Base-by-base conservation (phyloP, 1,140 invertebrate species). In the Pseudomyrmex pallidus region DNA sequence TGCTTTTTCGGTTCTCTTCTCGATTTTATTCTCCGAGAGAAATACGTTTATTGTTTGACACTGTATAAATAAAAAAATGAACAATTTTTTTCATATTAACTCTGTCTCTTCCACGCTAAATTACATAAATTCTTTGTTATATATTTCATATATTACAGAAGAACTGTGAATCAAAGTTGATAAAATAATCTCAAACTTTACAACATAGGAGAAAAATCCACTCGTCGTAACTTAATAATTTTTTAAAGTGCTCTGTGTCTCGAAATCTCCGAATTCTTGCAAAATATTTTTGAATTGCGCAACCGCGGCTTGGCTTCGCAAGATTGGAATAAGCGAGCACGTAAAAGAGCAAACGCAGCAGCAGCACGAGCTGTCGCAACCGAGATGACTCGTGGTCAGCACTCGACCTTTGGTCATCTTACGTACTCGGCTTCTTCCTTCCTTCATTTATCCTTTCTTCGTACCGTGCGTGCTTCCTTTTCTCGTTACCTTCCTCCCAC, bases 341-440 rank as follows among this genome's bases (percentile, higher is more conserved):
- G 66, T 66, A 78, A 78, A 70, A 70, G 54, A 48, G 57, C 35
- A 35, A 35, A 35, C 35, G 35, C 35, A 78, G 66, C 76, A 17
- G 25, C 74, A 66, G 61, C 61, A 48, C 74, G 73, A 87, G 84
- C 83, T 80, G 78, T 80, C 76, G 76, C 66, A 72, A 72, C 20
- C 64, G 76, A 59, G 76, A 80, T 72, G 86, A 87, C 86, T 87
- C 85, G 85, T 74, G 85, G 74, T 84, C 85, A 74, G 77, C 74
- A 68, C 46, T 87, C 80, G 89, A 90, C 89, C 88, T 82, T 76
- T 85, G 84, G 72, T 85, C 87, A 84, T 87, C 85, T 89, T 80
- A 76, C 84, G 90, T 90, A 90, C 82, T 82, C 90, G 85, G 86
- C 90, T 89, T 89, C 82, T 85, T 74, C 67, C 78, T 78, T 70